Evolutionary conservation across 2,113 vertebrate species (phyloP).

Genomic region (Vulpes vulpes): DNA sequence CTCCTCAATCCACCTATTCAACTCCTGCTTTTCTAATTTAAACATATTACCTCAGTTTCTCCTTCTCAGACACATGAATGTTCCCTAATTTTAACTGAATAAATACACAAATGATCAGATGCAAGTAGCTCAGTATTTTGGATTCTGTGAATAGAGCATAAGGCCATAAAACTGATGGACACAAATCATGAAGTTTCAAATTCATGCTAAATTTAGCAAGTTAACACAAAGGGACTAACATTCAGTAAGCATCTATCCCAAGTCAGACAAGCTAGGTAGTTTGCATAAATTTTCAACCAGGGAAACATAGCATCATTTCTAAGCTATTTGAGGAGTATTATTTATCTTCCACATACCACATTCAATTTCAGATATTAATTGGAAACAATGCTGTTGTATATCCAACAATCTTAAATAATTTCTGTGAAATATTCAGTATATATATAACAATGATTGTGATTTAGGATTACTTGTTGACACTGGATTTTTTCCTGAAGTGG

Average conservation of each 20-base stretch:
- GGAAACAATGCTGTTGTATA: not conserved
- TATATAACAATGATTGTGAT: not conserved
- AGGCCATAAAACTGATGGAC: not conserved
- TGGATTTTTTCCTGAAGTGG: not conserved
- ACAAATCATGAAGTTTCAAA: not conserved
- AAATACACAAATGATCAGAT: not conserved
- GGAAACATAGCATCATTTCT: not conserved
- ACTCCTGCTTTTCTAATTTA: too few relatives aligned
- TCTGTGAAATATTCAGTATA: not conserved
- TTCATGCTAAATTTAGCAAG: not conserved
- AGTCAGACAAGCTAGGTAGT: not conserved
- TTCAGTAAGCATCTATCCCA: not conserved
- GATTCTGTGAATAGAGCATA: fast-evolving
- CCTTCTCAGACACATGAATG: not conserved
- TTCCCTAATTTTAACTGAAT: not conserved
- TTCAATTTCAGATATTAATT: not conserved
- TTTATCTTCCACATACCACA: not conserved
- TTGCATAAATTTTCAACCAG: not conserved
- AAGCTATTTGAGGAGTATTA: not conserved
- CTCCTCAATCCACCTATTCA: not conserved
- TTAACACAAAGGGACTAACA: not conserved
- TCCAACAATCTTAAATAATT: not conserved
- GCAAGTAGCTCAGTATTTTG: not conserved
- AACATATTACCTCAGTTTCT: not conserved
- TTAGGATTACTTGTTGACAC: not conserved